Evolutionary conservation across 1,140 invertebrate species (phyloP).

Genomic region (Papilio aristodemus): DNA sequence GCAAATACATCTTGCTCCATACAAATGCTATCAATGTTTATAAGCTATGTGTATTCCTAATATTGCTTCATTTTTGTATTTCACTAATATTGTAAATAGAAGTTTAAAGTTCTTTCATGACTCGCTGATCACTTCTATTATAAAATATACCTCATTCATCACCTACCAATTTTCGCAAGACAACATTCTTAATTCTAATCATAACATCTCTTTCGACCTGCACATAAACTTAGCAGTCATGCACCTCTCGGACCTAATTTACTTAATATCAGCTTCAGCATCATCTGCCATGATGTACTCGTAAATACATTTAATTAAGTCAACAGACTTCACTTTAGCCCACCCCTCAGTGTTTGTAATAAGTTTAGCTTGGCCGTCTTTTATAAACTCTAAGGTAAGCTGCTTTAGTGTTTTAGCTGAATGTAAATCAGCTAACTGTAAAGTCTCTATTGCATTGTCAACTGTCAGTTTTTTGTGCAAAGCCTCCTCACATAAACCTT

Average conservation of each 20-base stretch:
- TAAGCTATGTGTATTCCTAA: background rate
- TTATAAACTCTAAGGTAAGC: slow-evolving; percentile 70
- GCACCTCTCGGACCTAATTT: too few relatives aligned
- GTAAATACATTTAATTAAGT: slow-evolving; percentile 72
- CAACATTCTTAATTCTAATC: background rate
- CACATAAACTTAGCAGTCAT: too few relatives aligned
- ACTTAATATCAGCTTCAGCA: slow-evolving; percentile 64
- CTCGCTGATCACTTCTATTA: background rate
- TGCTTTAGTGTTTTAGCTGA: slow-evolving; percentile 64
- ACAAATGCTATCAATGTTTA: background rate
- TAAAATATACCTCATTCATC: background rate
- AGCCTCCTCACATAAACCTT: slow-evolving; percentile 71
- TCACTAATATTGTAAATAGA: slow-evolving; percentile 6
- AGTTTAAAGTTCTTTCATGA: background rate
- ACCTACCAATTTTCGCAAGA: background rate
- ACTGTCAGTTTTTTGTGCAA: slow-evolving; percentile 72
- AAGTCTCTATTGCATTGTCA: slow-evolving; percentile 71
- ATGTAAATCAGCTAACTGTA: slow-evolving; percentile 69
- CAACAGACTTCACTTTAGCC: slow-evolving; percentile 65
- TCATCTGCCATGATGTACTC: slow-evolving; percentile 72
- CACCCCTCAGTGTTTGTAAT: slow-evolving; percentile 72
- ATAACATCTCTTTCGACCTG: background rate
- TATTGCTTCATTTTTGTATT: slow-evolving; percentile 19
- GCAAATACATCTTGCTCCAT: background rate
- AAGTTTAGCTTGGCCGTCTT: slow-evolving; percentile 69